Percentiles rank a stretch among this genome's conserved stretches.
Conservation (phyloP, 2,113 vertebrate genomes). For the Gallinago undulata region DNA sequence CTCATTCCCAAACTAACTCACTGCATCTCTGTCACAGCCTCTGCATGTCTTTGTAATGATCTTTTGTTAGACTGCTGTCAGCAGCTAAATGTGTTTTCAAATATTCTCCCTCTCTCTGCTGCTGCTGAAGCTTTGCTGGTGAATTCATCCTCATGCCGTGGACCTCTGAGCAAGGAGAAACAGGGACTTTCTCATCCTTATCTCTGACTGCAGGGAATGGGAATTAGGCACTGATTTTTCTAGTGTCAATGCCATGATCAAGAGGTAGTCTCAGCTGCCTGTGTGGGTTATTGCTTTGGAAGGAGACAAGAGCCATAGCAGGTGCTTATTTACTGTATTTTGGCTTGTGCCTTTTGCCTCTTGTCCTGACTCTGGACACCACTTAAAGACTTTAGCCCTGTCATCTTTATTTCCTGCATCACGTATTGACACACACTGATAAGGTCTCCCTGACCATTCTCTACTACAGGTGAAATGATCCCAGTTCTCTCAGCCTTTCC, state of each 20-base stretch:
- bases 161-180: background rate
- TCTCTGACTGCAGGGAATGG: background rate
- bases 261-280: background rate
- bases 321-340: background rate
- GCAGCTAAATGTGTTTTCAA: background rate
- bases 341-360: background rate
- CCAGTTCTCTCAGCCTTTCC: background rate
- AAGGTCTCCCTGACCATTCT: background rate
- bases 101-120: background rate
- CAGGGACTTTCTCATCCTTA: background rate
- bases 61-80: background rate
- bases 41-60: background rate
- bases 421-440: fast-evolving
- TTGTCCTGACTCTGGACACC: background rate
- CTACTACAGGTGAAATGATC: background rate
- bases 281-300: background rate
- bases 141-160: background rate
- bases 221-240: background rate
- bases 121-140: background rate
- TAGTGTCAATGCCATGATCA: fast-evolving
- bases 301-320: background rate
- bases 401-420: background rate
- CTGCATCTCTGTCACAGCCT: background rate
- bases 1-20: background rate
- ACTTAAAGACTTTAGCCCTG: background rate